Conservation (phyloP, 2,888 invertebrate genomes). For the Teleiodes luculella region DNA sequence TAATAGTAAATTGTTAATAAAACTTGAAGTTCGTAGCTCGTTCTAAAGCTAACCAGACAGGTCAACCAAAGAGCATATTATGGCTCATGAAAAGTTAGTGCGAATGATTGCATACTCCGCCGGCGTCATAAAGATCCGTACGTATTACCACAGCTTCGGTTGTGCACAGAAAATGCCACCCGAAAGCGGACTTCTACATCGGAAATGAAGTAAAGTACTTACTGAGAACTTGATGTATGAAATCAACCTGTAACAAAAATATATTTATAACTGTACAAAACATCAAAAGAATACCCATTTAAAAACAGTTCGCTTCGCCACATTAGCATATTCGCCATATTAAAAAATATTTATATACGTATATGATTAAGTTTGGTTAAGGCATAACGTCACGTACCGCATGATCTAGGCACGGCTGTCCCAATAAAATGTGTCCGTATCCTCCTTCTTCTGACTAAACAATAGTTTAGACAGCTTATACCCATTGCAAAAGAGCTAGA, state of each 20-base stretch:
- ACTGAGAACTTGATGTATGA: neutral
- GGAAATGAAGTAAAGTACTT: no score
- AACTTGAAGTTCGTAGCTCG: no score
- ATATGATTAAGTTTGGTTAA: no score
- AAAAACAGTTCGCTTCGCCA: neutral
- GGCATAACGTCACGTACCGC: no score
- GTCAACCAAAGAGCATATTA: conserved; percentile 5
- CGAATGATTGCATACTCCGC: conserved; percentile 4
- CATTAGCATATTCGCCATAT: neutral
- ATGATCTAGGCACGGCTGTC: no score
- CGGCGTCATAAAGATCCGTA: neutral
- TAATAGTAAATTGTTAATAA: no score
- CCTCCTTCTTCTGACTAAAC: conserved; percentile 12
- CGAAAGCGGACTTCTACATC: no score
- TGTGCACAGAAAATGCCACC: no score
- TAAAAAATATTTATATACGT: neutral
- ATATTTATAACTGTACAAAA: neutral
- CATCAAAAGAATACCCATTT: neutral
- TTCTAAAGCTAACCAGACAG: no score
- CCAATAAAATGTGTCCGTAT: conserved; percentile 1
- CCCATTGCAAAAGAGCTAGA: conserved; percentile 14
- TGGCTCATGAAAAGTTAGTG: conserved; percentile 11
- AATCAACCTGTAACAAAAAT: neutral
- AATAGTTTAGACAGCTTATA: conserved; percentile 14
- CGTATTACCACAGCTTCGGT: no score